Evolutionary conservation across 2,113 vertebrate species (phyloP), one percentile per base, ranked within the genome.

Genomic region (Tetrax tetrax): DNA sequence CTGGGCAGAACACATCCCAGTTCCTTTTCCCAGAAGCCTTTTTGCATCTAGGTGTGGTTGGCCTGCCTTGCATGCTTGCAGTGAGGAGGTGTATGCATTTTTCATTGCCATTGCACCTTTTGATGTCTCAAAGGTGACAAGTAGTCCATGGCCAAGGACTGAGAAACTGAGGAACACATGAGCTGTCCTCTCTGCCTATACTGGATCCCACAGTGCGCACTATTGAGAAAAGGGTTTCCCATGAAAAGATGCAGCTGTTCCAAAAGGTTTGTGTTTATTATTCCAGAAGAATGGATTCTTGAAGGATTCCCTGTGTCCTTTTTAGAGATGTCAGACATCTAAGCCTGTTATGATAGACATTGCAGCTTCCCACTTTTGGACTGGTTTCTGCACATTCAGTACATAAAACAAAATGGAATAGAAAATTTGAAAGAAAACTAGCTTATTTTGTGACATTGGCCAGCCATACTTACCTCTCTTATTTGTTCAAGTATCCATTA

Each of bases 261-360:
- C 76, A 29, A 69, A 83, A 53, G 6, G 24, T 35, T 56, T 1
- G 0, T 5, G 0, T 45, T 78, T 77, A 12, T 20, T 48, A 60
- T 91, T 87, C 38, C 69, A 35, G 13, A 51, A 77, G 15, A 83
- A 51, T 28, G 7, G 28, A 54, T 80, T 91, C 29, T 77, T 81
- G 45, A 90, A 74, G 29, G 12, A 22, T 59, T 63, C 19, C 5
- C 17, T 10, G 1, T 54, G 5, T 45, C 9, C 14, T 50, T 70
- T 45, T 41, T 0, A 29, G n/a, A 63, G 12, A 29, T 68, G 53
- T 90, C 65, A 81, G 65, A 48, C 19, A 20, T 35, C 24, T 53
- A 6, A 65, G 33, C 43, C 22, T 41, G 19, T 54, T 86, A 17
- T 0, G 0, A 16, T 76, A 68, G 7, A 18, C 14, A 6, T 43